Evolutionary conservation across 2,888 invertebrate species (phyloP), one percentile per base, ranked within the genome.

Genomic region (Laothoe populi): DNA sequence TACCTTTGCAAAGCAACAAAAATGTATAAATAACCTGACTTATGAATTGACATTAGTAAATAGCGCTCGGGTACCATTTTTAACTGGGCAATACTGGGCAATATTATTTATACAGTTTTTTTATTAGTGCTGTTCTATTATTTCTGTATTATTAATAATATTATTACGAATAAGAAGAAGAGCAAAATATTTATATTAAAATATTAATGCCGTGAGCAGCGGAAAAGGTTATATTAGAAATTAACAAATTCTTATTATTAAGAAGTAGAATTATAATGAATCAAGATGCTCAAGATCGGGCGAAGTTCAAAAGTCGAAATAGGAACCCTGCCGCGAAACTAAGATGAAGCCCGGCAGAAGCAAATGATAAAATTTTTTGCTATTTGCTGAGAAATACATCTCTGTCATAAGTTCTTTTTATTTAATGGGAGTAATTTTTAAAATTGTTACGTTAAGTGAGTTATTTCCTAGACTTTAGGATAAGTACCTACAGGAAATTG

Each of bases 1-100:
- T 0, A 65, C 67, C 48, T 73, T 75, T 11, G 26, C 2, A 49
- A 19, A 35, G 35, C 35, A 38, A 38, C 38, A 2, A 38, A 26
- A 26, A 26, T 35, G 10, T 8, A 35, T 4, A 10, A 35, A 35
- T 26, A 26, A 26, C 26, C 7, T 31, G 19, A 10, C 44, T 19
- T 44, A 44, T 44, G 5, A 19, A 44, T 16, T 13, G 4, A 19
- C 44, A 44, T 8, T 8, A 19, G n/a, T 44, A 44, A 44, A 16
- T 44, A 19, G 16, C 19, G 8, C n/a, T n/a, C n/a, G n/a, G n/a
- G n/a, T n/a, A n/a, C n/a, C n/a, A n/a, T n/a, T n/a, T n/a, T n/a
- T n/a, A n/a, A n/a, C n/a, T n/a, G n/a, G n/a, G n/a, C n/a, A n/a
- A n/a, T n/a, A n/a, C n/a, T n/a, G n/a, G n/a, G n/a, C n/a, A n/a